phyloP scores from a whole-genome alignment of 2,797 vertebrate genomes.

The Galago senegalensis region DNA sequence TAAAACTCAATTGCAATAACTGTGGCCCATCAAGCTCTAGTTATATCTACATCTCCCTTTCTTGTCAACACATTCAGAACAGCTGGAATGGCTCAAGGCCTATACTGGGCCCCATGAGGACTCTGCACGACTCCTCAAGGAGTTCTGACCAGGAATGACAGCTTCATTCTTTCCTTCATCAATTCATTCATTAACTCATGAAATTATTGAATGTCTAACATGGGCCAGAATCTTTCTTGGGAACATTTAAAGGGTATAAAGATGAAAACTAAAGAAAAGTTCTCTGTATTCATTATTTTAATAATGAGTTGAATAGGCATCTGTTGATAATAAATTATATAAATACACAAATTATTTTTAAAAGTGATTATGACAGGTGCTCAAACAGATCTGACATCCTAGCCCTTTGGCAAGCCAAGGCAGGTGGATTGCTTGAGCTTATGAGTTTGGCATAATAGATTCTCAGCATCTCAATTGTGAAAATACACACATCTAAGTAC shows the following conservation, averaged over 20 bases:
- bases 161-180: background rate
- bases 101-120: background rate
- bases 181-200: background rate
- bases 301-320: background rate
- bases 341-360: background rate
- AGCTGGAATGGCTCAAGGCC: background rate
- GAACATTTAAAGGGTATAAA: background rate
- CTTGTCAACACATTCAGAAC: background rate
- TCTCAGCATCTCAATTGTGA: background rate
- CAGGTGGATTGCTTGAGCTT: too few relatives aligned
- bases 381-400: background rate
- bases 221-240: background rate
- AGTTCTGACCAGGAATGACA: background rate
- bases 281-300: conserved; percentile 2
- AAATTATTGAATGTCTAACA: background rate
- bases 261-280: background rate
- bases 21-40: background rate
- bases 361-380: background rate
- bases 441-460: background rate
- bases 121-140: background rate
- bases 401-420: too few relatives aligned
- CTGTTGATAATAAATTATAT: background rate
- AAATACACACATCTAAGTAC: conserved; percentile 18
- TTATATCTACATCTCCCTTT: background rate
- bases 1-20: background rate